Percentiles rank a stretch among this genome's conserved stretches.
Evolutionary conservation across 2,797 vertebrate species (phyloP).

Genomic region (Clarias laeviceps): DNA sequence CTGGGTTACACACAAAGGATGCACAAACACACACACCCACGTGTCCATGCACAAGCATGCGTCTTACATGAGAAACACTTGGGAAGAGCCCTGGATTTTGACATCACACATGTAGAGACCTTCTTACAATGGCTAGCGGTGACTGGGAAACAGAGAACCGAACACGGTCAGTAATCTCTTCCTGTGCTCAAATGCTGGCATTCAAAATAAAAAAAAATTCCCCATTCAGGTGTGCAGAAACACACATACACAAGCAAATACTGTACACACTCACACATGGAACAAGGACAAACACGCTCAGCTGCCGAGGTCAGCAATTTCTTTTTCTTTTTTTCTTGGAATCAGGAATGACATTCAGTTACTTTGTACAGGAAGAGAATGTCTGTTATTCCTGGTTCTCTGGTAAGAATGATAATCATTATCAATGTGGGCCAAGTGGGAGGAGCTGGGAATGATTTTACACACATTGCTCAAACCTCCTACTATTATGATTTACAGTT

Average conservation of each 20-base stretch:
- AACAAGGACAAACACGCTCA: background rate
- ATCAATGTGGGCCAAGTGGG: background rate
- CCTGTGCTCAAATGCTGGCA: conserved; percentile 1
- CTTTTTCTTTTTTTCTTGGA: background rate
- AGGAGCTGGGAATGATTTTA: conserved; percentile 2
- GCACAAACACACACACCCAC: conserved; percentile 55
- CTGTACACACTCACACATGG: background rate
- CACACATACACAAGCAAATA: conserved; percentile 9
- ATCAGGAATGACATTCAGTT: background rate
- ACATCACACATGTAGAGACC: conserved; percentile 89
- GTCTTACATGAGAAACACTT: conserved; percentile 91
- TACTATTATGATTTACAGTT: background rate
- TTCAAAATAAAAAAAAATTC: background rate
- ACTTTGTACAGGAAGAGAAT: background rate
- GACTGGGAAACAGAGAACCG: conserved; percentile 79
- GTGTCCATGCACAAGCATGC: conserved; percentile 66
- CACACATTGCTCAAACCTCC: background rate
- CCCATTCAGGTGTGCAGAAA: background rate
- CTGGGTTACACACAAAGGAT: conserved; percentile 38
- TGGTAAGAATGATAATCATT: background rate
- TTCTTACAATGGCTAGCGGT: conserved; percentile 86
- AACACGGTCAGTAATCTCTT: conserved; percentile 37
- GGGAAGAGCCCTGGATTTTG: conserved; percentile 82
- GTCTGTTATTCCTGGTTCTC: background rate
- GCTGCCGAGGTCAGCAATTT: background rate